Evolutionary conservation across 2,113 vertebrate species (phyloP).

Genomic region (Myiozetetes cayanensis): DNA sequence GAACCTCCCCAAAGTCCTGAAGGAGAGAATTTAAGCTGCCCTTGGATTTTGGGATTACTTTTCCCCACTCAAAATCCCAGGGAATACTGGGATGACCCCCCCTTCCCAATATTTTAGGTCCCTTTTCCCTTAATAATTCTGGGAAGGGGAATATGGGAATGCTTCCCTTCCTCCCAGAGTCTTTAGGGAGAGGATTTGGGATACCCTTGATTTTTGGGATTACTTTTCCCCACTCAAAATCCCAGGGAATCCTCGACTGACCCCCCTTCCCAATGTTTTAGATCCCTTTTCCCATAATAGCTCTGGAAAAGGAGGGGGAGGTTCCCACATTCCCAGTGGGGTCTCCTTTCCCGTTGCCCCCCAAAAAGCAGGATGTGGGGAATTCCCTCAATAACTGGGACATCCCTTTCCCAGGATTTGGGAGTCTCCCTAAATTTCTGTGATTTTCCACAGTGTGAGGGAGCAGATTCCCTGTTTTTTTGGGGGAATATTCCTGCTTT

Average conservation of each 20-base stretch:
- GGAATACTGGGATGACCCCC: too few species aligned
- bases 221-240: not conserved
- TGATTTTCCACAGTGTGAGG: accelerated
- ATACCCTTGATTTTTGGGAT: not conserved
- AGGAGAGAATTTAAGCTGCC: too few species aligned
- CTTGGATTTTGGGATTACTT: too few species aligned
- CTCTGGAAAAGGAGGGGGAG: not conserved
- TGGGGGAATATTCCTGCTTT: not conserved
- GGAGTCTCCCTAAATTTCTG: not conserved
- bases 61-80: too few species aligned
- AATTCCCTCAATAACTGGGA: accelerated
- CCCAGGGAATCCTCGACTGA: too few species aligned
- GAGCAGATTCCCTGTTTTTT: accelerated
- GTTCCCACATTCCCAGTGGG: accelerated
- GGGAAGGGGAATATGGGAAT: not conserved
- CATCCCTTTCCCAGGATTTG: accelerated
- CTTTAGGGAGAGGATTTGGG: not conserved
- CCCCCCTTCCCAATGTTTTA: accelerated
- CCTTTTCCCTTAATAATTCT: not conserved
- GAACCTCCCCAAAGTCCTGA: too few species aligned
- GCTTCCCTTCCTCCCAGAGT: not conserved
- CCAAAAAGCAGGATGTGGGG: not conserved
- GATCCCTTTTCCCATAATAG: accelerated
- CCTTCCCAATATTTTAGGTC: accelerated
- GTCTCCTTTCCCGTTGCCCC: accelerated